Evolutionary conservation across 2,888 invertebrate genomes (phyloP), one percentile per base, ranked within the genome.

Genomic region (Endotricha flammealis): DNA sequence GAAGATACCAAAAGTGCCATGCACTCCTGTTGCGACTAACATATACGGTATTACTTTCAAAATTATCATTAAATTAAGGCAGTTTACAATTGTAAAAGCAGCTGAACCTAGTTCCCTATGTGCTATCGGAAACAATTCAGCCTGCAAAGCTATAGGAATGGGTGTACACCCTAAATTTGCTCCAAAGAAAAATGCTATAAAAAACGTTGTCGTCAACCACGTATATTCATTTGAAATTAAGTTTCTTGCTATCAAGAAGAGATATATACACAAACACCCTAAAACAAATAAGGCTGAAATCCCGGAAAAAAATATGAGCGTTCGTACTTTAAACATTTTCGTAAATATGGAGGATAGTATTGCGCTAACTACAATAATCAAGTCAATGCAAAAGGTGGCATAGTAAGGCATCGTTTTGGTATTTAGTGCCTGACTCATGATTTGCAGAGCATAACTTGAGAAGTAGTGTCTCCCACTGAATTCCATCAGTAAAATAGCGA

Each of bases 131-230:
- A 69, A 71, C 3, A 80, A 38, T 46, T 81, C 81, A 0, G 80
- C 81, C 11, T 4, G 1, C 8, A 79, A 53, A 1, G 69, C 65
- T 9, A 75, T 37, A 1, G 80, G 69, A 34, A 80, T 73, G 0
- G 74, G 64, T 4, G 73, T 66, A 33, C 75, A 72, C 1, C 79
- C 81, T 11, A 79, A 59, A 43, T 78, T 81, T 0, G 57, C 57
- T 10, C 77, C 38, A 10, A 75, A 50, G 28, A 75, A 74, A 40
- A 67, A 79, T 0, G 60, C 12, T 1, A 58, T 52, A 12, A 77
- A 71, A 7, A 79, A 29, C 0, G 45, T 24, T 13, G 70, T 39
- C 0, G 74, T 60, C 33, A 77, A 50, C 60, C 62, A 65, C 0
- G 20, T 11, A 46, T 52, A 2, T 55, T 12, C 50, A 4, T 53